Evolutionary conservation across 2,888 invertebrate genomes (phyloP).

Genomic region (Abrostola triplasia): DNA sequence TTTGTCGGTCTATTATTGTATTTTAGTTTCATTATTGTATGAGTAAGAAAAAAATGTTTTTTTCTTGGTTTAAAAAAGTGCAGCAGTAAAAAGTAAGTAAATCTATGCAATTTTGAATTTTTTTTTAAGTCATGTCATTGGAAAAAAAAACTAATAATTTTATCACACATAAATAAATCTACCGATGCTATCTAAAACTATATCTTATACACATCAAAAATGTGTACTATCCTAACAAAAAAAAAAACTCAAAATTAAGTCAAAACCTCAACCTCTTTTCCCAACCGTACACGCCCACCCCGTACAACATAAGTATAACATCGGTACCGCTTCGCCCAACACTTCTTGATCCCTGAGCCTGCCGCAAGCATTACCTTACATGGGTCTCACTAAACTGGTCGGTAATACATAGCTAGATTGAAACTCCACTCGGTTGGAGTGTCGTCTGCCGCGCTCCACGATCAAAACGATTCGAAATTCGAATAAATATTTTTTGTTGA

Average conservation of each 20-base stretch:
- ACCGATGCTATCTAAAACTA: no score
- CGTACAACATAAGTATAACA: conserved; percentile 81
- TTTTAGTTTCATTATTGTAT: no score
- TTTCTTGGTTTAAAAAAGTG: no score
- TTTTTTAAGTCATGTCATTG: no score
- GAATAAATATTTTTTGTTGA: conserved; percentile 61
- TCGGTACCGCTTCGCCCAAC: conserved; percentile 84
- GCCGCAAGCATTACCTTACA: conserved; percentile 67
- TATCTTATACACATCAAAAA: no score
- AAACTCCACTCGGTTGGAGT: conserved; percentile 82
- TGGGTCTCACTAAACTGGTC: conserved; percentile 66
- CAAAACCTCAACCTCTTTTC: conserved; percentile 38
- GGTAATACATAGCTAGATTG: conserved; percentile 77
- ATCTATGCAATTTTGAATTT: no score
- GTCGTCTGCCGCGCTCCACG: conserved; percentile 85
- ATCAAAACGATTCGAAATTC: conserved; percentile 85
- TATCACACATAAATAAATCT: no score
- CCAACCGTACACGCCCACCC: conserved; percentile 81
- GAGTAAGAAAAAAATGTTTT: no score
- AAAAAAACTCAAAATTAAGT: conserved; percentile 5
- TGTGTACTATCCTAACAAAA: neutral
- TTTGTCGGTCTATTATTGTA: no score
- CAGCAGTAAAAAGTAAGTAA: no score
- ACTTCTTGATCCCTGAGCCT: conserved; percentile 70
- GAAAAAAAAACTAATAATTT: no score